Conservation (phyloP, 2,797 vertebrate genomes). For the Rhinoraja longicauda region DNA sequence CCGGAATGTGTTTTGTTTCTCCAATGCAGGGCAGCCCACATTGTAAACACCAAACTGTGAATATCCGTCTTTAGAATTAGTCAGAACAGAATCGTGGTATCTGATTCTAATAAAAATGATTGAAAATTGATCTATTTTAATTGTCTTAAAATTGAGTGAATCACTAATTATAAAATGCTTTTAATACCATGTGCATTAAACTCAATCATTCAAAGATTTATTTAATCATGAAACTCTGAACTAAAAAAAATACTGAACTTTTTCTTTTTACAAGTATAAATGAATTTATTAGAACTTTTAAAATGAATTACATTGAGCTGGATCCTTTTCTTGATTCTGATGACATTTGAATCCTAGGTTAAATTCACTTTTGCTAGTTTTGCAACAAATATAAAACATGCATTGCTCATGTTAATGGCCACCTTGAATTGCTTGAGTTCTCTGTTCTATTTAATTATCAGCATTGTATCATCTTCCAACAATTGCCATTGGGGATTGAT, state of each 20-base stretch:
- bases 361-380: not conserved
- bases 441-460: not conserved
- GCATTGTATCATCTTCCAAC: not conserved
- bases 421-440: not conserved
- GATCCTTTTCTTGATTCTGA: not conserved
- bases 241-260: not conserved
- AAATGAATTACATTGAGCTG: not conserved
- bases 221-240: not conserved
- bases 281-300: not conserved
- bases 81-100: not conserved
- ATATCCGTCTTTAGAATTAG: too few relatives aligned
- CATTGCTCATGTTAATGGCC: not conserved
- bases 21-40: too few relatives aligned
- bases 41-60: too few relatives aligned
- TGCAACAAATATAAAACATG: not conserved
- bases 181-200: not conserved
- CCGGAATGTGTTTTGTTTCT: too few relatives aligned
- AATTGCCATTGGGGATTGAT: not conserved
- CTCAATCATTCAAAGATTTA: too few relatives aligned
- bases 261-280: not conserved
- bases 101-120: not conserved
- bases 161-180: not conserved
- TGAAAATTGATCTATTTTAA: not conserved
- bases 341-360: not conserved
- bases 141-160: not conserved